Conservation (phyloP, 1,140 invertebrate genomes). For the Melanaphis sacchari region DNA sequence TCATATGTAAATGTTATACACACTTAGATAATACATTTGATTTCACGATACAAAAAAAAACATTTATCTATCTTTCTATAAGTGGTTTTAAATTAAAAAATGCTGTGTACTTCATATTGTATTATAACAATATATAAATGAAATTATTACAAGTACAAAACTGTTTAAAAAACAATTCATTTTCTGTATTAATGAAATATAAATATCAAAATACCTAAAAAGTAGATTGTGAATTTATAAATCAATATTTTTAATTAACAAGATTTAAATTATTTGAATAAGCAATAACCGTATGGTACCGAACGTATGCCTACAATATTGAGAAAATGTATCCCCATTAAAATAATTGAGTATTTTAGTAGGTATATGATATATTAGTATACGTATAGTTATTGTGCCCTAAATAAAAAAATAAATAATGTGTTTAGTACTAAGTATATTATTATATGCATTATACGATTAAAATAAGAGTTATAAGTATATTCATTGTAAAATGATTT, state of each 20-base stretch:
- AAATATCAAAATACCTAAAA: too few species aligned
- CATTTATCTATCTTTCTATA: background rate
- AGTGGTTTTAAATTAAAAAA: background rate
- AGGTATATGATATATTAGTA: background rate
- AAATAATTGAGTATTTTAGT: background rate
- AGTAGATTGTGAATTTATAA: too few species aligned
- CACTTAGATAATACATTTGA: background rate
- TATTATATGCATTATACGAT: too few species aligned
- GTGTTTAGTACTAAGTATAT: too few species aligned
- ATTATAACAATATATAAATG: background rate
- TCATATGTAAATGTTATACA: background rate
- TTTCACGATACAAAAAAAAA: background rate
- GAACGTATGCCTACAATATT: background rate
- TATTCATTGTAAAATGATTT: too few species aligned
- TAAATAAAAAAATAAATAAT: background rate
- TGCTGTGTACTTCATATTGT: background rate
- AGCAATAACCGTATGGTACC: too few species aligned
- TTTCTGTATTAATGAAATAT: background rate
- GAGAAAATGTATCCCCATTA: background rate
- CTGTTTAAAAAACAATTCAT: background rate
- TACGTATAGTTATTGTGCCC: background rate
- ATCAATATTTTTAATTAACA: background rate
- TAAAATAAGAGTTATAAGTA: too few species aligned
- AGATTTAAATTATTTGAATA: background rate
- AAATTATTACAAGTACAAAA: background rate